Evolutionary conservation across 2,888 invertebrate species (phyloP).

Genomic region (Nemapogon koenigi): DNA sequence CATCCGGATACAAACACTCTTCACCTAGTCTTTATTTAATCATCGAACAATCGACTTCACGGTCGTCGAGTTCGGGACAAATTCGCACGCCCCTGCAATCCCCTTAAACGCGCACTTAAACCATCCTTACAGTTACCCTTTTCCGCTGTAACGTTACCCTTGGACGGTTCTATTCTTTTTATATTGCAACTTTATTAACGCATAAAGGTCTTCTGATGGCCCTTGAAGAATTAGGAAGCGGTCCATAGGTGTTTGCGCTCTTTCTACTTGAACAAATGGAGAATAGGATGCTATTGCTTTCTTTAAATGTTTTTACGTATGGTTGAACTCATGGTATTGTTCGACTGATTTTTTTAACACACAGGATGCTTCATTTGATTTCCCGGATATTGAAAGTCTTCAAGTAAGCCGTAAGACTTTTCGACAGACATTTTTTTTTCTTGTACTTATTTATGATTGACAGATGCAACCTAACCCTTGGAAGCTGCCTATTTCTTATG

Average conservation of each 20-base stretch:
- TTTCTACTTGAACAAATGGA: slow-evolving; percentile 56
- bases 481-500: too few relatives aligned
- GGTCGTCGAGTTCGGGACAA: slow-evolving; percentile 45
- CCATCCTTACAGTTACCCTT: slow-evolving; percentile 50
- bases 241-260: slow-evolving; percentile 43
- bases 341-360: too few relatives aligned
- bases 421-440: too few relatives aligned
- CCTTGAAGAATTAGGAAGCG: slow-evolving; percentile 63
- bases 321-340: too few relatives aligned
- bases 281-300: too few relatives aligned
- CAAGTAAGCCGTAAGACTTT: too few relatives aligned
- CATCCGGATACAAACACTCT: too few relatives aligned
- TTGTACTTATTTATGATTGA: too few relatives aligned
- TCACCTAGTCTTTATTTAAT: slow-evolving; percentile 53
- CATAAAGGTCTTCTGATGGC: slow-evolving; percentile 63
- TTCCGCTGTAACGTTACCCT: slow-evolving; percentile 49
- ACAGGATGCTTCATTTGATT: too few relatives aligned
- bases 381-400: too few relatives aligned
- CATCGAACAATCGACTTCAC: slow-evolving; percentile 52
- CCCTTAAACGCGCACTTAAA: slow-evolving; percentile 62
- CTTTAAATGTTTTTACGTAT: too few relatives aligned
- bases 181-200: slow-evolving; percentile 66
- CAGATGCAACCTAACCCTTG: too few relatives aligned
- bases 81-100: slow-evolving; percentile 61
- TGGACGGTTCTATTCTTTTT: slow-evolving; percentile 61